Evolutionary conservation across 2,797 vertebrate species (phyloP).

Genomic region (Sebastes nivosus): DNA sequence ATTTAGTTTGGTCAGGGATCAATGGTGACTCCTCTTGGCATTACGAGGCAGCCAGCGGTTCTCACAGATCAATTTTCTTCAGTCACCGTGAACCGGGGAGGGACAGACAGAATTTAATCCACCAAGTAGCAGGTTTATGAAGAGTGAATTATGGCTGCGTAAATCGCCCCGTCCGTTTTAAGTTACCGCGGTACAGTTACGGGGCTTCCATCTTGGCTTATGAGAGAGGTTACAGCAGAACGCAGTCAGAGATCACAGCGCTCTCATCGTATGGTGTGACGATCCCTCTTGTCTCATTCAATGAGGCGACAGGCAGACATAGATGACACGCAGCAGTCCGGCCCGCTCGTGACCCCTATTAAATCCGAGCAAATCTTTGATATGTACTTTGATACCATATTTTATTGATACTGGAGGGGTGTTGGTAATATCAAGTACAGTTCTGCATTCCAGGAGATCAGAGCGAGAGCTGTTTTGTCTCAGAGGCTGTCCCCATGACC

Average conservation of each 20-base stretch:
- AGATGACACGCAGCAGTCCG: conserved; percentile 56
- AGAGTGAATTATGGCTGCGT: conserved; percentile 77
- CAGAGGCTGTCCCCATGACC: conserved; percentile 52
- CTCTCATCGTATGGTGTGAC: conserved; percentile 61
- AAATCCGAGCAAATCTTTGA: conserved; percentile 72
- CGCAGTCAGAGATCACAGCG: conserved; percentile 67
- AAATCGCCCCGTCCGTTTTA: conserved; percentile 76
- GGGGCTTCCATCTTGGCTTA: conserved; percentile 49
- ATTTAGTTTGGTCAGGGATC: conserved; percentile 65
- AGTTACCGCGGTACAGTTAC: conserved; percentile 68
- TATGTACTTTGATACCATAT: conserved; percentile 75
- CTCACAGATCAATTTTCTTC: conserved; percentile 64
- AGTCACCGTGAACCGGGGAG: conserved; percentile 27
- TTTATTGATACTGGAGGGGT: conserved; percentile 73
- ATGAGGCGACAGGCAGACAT: conserved; percentile 44
- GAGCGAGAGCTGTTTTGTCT: conserved; percentile 59
- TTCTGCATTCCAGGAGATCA: conserved; percentile 78
- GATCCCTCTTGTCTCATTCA: conserved; percentile 66
- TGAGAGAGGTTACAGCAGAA: conserved; percentile 53
- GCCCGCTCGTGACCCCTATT: conserved; percentile 71
- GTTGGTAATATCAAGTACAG: conserved; percentile 66
- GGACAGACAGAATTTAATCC: conserved; percentile 70
- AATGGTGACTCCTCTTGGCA: conserved; percentile 43
- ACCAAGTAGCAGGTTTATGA: conserved; percentile 81
- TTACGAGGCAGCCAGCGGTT: conserved; percentile 34